Evolutionary conservation across 2,113 vertebrate species (phyloP), one percentile per base, ranked within the genome.

Genomic region (Pseudopipra pipra): DNA sequence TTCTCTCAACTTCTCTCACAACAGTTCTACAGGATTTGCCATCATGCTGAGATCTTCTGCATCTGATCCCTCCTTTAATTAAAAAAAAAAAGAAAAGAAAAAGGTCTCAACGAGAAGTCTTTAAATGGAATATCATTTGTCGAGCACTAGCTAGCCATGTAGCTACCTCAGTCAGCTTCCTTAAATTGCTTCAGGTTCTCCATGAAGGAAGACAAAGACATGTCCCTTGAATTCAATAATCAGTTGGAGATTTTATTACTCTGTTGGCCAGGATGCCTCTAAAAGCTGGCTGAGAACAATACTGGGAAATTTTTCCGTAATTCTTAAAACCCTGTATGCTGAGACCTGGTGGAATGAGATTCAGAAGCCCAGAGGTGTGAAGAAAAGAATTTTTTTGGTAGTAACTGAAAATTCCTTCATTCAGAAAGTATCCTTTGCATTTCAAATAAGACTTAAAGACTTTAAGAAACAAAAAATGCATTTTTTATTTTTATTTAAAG

Each of bases 1-100:
- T 76, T 76, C 14, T 67, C 18, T 85, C 43, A 37, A 1, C 22
- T 66, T 21, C 16, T 67, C 17, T 75, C 0, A 0, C 14, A 43
- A 25, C 5, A 47, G 25, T 58, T 86, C 7, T 47, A 5, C 1
- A 1, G 27, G 23, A 28, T 44, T 63, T 59, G 11, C 23, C 18
- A 8, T 54, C 2, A 0, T 4, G 7, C 27, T 71, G 71, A 73
- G 22, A 82, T 6, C 14, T 46, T 56, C 58, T 74, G 39, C 14
- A 11, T 58, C 71, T 59, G 39, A 54, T 54, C 49, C 8, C 13
- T 70, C 9, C 17, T 23, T 65, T 72, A 35, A 54, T 46, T 49
- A 2, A 25, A 56, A 31, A 23, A 66, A 22, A 20, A 66, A 49
- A 25, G 31, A 33, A 25, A 16, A 37, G 13, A 2, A 30, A 22